Evolutionary conservation across 2,113 vertebrate species (phyloP).

Genomic region (Bos javanicus): DNA sequence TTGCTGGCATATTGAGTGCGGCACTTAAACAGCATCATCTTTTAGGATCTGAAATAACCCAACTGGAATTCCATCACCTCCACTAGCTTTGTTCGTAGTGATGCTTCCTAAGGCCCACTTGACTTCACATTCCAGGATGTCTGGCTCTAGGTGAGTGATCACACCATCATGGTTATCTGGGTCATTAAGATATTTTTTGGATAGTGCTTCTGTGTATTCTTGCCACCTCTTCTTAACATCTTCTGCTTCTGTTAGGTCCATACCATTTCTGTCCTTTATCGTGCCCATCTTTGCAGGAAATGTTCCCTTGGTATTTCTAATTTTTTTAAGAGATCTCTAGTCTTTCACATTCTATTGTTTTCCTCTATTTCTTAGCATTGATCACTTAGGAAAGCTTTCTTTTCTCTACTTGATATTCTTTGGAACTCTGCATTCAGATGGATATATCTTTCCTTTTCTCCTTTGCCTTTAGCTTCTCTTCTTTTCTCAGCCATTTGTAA

Average conservation of each 20-base stretch:
- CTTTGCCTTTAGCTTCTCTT: not conserved
- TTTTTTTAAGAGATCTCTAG: not conserved
- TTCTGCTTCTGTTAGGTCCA: not conserved
- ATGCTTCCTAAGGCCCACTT: not conserved
- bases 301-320: not conserved
- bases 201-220: not conserved
- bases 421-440: not conserved
- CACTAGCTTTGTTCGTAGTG: not conserved
- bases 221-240: not conserved
- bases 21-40: not conserved
- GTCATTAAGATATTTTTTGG: not conserved
- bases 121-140: not conserved
- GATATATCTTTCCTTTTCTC: not conserved
- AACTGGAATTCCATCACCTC: not conserved
- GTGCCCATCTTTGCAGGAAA: not conserved
- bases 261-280: not conserved
- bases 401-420: not conserved
- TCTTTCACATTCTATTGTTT: not conserved
- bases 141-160: not conserved
- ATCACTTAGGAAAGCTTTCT: not conserved
- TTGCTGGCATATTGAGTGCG: not conserved
- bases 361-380: not conserved
- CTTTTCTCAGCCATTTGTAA: not conserved
- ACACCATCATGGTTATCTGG: rapidly evolving
- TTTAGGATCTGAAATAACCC: not conserved